Evolutionary conservation across 2,888 invertebrate species (phyloP), one percentile per base, ranked within the genome.

Genomic region (Eupithecia subumbrata): DNA sequence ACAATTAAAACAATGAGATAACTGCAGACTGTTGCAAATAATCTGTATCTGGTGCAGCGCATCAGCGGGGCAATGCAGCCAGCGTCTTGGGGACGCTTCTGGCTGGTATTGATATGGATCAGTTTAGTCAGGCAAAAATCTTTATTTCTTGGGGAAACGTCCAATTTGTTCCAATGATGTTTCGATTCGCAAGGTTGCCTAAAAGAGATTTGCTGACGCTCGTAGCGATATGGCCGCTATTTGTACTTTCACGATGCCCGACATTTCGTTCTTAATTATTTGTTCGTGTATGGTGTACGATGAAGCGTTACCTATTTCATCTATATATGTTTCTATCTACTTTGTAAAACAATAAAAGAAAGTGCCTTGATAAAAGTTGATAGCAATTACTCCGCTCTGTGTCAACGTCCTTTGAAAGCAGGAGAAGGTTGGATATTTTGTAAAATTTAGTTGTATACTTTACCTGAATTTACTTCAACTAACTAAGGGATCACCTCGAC

Each of bases 291-390:
- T 22, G 4, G 22, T 56, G 12, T 56, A 22, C 56, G 5, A 25
- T 60, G 22, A 60, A 56, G 22, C 56, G 11, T 22, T 25, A 12
- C 25, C 25, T 25, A 25, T 22, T 56, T 56, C 7, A 2, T n/a
- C n/a, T 56, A 11, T n/a, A 18, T 48, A 22, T 11, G 52, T 56
- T 56, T n/a, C 3, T 25, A 12, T 22, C 22, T 60, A 25, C 30
- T 60, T 60, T 60, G 60, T 12, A 60, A 60, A 25, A 60, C 25
- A 60, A 60, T 25, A 14, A 60, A 25, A 64, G 34, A 60, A 68
- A 75, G 66, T 66, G 76, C 76, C 76, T 73, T 37, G 40, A 69
- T 69, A 76, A 73, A 74, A 43, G 60, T 60, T 69, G 18, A 70
- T 48, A 66, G 71, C 71, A 76, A 74, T 48, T 63, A 72, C 72